Conservation (phyloP, 2,888 invertebrate species). For the Scaptomyza parva region DNA sequence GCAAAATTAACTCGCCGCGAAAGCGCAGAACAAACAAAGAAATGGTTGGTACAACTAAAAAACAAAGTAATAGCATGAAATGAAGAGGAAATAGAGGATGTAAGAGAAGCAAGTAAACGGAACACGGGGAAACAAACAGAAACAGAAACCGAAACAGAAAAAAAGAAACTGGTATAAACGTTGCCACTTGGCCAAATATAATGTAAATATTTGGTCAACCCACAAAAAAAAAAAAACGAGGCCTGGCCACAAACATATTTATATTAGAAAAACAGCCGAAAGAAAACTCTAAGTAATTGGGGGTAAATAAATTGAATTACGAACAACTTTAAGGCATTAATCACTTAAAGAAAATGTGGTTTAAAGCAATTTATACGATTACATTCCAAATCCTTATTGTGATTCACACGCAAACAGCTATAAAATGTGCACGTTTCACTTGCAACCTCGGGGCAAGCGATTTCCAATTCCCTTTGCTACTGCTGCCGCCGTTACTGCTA, state of each 20-base stretch:
- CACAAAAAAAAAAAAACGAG: slow-evolving; percentile 44
- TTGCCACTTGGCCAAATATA: slow-evolving; percentile 79
- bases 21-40: slow-evolving; percentile 77
- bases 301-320: not conserved
- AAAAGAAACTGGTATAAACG: slow-evolving; percentile 52
- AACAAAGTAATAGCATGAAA: slow-evolving; percentile 54
- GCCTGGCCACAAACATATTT: slow-evolving; percentile 2
- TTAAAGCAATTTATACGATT: slow-evolving; percentile 20
- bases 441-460: slow-evolving; percentile 10
- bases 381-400: slow-evolving; percentile 21
- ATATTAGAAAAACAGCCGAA: slow-evolving; percentile 27
- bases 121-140: slow-evolving; percentile 15
- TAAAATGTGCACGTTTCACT: slow-evolving; percentile 18
- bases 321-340: not conserved
- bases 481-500: not conserved
- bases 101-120: slow-evolving; percentile 22
- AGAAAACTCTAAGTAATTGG: slow-evolving; percentile 11
- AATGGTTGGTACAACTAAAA: slow-evolving; percentile 70
- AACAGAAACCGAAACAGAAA: not conserved
- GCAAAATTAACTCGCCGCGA: slow-evolving; percentile 80
- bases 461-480: too few relatives aligned
- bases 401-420: slow-evolving; percentile 15
- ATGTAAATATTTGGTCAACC: slow-evolving; percentile 74
- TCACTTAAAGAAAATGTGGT: not conserved
- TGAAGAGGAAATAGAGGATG: slow-evolving; percentile 65